Evolutionary conservation across 2,113 vertebrate species (phyloP).

Genomic region (Rhagologus leucostigma): DNA sequence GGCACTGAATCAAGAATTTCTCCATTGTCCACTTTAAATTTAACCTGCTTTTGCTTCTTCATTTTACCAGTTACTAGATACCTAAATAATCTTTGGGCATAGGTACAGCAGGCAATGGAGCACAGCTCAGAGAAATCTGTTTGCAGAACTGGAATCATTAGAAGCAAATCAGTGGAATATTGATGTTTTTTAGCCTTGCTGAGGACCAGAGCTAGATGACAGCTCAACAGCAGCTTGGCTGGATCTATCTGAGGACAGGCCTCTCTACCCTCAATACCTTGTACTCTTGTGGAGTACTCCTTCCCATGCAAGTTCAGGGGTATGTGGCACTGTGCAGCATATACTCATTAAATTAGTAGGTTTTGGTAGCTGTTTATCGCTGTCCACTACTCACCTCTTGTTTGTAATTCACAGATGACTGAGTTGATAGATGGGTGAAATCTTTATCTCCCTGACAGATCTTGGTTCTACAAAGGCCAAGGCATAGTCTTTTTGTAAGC

Average conservation of each 20-base stretch:
- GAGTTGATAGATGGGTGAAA: not conserved
- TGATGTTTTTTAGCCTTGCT: not conserved
- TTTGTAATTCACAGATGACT: not conserved
- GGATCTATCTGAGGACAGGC: not conserved
- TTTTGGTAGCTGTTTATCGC: not conserved
- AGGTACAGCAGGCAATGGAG: not conserved
- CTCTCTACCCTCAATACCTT: not conserved
- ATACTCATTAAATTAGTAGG: not conserved
- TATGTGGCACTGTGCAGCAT: not conserved
- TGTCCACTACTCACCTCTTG: not conserved
- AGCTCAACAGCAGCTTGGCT: rapidly evolving
- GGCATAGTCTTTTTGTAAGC: not conserved
- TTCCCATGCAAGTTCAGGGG: not conserved
- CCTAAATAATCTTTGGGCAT: not conserved
- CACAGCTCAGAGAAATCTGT: not conserved
- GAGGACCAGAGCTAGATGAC: not conserved
- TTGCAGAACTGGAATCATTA: not conserved
- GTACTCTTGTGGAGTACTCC: not conserved
- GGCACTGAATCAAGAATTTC: not conserved
- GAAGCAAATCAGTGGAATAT: rapidly evolving
- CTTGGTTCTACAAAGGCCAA: not conserved
- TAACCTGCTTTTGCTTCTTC: not conserved
- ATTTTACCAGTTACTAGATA: not conserved
- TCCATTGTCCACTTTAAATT: not conserved
- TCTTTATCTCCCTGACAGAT: not conserved